Conservation (phyloP, 2,797 vertebrate species). For the Coracias cyanogaster region DNA sequence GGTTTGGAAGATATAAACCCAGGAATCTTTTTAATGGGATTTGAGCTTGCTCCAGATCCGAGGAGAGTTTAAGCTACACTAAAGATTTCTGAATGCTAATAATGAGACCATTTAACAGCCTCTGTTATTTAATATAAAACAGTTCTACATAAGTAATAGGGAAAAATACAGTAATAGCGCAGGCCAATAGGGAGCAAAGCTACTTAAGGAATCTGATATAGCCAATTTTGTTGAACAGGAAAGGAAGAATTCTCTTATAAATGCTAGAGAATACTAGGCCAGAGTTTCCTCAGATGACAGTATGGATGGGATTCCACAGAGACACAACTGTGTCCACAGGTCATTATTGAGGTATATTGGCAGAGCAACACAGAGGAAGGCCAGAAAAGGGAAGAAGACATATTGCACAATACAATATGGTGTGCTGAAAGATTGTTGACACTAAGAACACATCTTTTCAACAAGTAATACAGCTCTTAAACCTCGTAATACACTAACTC, state of each 20-base stretch:
- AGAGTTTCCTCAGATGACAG: neutral
- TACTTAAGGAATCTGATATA: neutral
- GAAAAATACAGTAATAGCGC: neutral
- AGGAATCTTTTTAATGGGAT: slow-evolving; percentile 19
- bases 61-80: neutral
- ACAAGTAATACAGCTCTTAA: neutral
- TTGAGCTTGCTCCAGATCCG: slow-evolving; percentile 25
- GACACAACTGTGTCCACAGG: neutral
- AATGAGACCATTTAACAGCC: slow-evolving; percentile 32
- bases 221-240: neutral
- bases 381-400: neutral
- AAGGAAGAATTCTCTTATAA: neutral
- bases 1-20: slow-evolving; percentile 16
- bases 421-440: neutral
- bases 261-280: neutral
- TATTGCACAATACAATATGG: neutral
- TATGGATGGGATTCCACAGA: neutral
- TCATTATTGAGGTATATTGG: rapidly evolving
- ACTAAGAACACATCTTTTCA: neutral
- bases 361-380: neutral
- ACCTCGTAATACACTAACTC: neutral
- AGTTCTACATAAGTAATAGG: neutral
- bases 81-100: slow-evolving; percentile 15
- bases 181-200: neutral
- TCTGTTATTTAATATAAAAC: slow-evolving; percentile 7